Conservation (phyloP, 2,888 invertebrate genomes). For the Tinea pellionella region DNA sequence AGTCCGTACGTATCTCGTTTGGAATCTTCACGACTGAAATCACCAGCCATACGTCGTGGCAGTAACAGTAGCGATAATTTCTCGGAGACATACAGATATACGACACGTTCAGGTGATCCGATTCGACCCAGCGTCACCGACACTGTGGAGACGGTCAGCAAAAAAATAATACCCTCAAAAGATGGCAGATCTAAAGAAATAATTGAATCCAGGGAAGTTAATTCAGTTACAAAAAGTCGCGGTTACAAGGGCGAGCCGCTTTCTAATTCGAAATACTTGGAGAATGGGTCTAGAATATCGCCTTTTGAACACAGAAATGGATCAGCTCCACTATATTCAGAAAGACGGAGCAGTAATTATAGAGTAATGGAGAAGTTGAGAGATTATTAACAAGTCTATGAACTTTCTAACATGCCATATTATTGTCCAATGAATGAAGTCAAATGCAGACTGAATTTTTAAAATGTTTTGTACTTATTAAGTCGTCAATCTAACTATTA, state of each 20-base stretch:
- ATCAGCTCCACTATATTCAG: constrained; percentile 37
- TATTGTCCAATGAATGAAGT: constrained; percentile 37
- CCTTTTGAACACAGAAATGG: constrained; percentile 51
- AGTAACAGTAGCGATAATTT: constrained; percentile 77
- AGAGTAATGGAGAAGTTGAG: constrained; percentile 58
- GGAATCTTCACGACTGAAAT: constrained; percentile 49
- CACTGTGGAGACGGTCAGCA: constrained; percentile 76
- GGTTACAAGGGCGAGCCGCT: constrained; percentile 63
- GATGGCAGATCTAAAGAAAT: constrained; percentile 75
- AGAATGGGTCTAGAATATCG: constrained; percentile 53
- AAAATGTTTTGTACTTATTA: constrained; percentile 40
- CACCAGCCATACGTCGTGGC: constrained; percentile 69
- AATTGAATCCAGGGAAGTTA: constrained; percentile 77
- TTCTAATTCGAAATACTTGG: constrained; percentile 63
- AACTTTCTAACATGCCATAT: constrained; percentile 40
- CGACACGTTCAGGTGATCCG: constrained; percentile 75
- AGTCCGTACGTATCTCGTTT: constrained; percentile 59
- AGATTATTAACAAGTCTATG: constrained; percentile 43
- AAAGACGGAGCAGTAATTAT: constrained; percentile 57
- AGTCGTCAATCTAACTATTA: constrained; percentile 34
- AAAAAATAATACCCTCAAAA: constrained; percentile 74
- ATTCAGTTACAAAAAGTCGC: constrained; percentile 75
- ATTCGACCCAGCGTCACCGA: constrained; percentile 76
- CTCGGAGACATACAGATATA: constrained; percentile 78
- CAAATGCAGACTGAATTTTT: constrained; percentile 52